Evolutionary conservation across 1,140 invertebrate genomes (phyloP).

Genomic region (Battus philenor): DNA sequence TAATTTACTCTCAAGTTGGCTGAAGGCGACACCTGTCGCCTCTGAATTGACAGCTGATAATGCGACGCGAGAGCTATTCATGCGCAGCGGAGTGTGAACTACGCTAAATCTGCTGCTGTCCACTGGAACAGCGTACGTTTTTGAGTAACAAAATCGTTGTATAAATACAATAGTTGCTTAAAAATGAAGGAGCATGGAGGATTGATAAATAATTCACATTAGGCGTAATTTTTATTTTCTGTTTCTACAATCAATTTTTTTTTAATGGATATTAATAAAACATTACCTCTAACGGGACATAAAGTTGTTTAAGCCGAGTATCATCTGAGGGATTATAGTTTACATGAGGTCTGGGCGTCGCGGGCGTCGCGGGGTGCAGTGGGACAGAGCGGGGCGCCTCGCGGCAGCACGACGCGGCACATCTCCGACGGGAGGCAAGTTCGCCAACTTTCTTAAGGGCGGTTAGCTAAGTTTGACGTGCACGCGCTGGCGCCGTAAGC

Average conservation of each 20-base stretch:
- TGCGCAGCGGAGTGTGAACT: constrained; percentile 56
- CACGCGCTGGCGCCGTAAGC: constrained; percentile 61
- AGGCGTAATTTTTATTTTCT: too few relatives aligned
- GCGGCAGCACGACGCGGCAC: constrained; percentile 51
- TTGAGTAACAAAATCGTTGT: too few relatives aligned
- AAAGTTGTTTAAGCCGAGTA: constrained; percentile 65
- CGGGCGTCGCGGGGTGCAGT: too few relatives aligned
- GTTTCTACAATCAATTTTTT: too few relatives aligned
- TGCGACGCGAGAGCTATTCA: constrained; percentile 68
- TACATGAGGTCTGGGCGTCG: constrained; percentile 56
- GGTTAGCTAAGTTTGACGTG: constrained; percentile 70
- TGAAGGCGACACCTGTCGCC: constrained; percentile 73
- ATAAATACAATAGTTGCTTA: too few relatives aligned
- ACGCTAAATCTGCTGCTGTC: constrained; percentile 37
- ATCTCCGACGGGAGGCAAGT: constrained; percentile 62
- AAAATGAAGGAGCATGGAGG: too few relatives aligned
- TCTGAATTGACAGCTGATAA: constrained; percentile 71
- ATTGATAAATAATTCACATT: too few relatives aligned
- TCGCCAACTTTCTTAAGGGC: constrained; percentile 69
- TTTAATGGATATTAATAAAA: constrained; percentile 32
- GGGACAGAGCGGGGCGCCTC: constrained; percentile 49
- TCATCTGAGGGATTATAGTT: constrained; percentile 71
- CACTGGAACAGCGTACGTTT: constrained; percentile 17
- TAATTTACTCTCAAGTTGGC: constrained; percentile 75
- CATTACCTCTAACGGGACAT: constrained; percentile 51